Evolutionary conservation across 2,797 vertebrate species (phyloP), one percentile per base, ranked within the genome.

Genomic region (Enteromius afrohamiltoni): DNA sequence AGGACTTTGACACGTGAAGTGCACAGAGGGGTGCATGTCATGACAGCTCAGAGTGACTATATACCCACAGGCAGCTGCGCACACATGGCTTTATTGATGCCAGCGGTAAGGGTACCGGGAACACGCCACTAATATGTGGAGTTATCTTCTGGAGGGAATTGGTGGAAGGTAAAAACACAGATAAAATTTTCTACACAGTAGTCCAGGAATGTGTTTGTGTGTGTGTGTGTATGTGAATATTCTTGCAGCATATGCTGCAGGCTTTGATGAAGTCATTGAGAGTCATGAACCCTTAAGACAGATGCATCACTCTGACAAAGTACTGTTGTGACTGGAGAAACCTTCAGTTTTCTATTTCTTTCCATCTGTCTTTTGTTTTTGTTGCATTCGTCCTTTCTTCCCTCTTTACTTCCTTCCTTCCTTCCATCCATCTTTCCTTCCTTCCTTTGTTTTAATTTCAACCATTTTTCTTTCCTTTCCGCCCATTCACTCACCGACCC

Each of bases 281-380:
- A 92, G 88, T 93, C 93, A 93, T 89, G 88, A 83, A 86, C 83
- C 91, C 87, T 89, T 88, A 88, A 79, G 84, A 69, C 89, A 71
- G 79, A 75, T 84, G 88, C 89, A 69, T 74, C 89, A 89, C 86
- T 88, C 86, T 82, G 83, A 89, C 90, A 93, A 89, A 89, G 83
- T 89, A 89, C 86, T 90, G 70, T 10, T 74, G 47, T 74, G 70
- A 74, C 71, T 37, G 49, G 3, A 60, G 21, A 60, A 60, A 37
- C 11, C 9, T 31, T 67, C 31, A 67, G 34, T 69, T 62, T 3
- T 3, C 21, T 53, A 21, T 55, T n/a, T 55, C 6, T 68, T 37
- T 67, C 31, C 34, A 37, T 37, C 19, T n/a, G 21, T 69, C 21
- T 14, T 45, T 23, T 23, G 11, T 29, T 4, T 16, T 64, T 16